Evolutionary conservation across 2,113 vertebrate species (phyloP).

Genomic region (Geothlypis trichas): DNA sequence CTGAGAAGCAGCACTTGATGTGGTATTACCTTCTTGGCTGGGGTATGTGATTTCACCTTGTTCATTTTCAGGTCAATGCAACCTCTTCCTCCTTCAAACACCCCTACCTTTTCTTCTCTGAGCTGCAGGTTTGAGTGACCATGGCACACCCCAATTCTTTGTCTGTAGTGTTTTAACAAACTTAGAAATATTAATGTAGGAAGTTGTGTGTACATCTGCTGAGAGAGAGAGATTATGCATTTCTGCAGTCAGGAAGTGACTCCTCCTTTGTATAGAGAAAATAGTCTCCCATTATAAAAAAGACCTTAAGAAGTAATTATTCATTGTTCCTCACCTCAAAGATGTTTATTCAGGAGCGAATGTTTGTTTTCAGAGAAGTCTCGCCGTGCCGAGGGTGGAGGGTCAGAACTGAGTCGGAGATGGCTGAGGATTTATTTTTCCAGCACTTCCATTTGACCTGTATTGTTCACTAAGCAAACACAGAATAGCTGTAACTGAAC

Average conservation of each 20-base stretch:
- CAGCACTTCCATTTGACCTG: slow-evolving; percentile 9
- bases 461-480: slow-evolving; percentile 37
- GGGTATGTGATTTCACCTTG: slow-evolving; percentile 77
- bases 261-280: slow-evolving; percentile 58
- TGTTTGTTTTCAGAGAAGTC: slow-evolving; percentile 52
- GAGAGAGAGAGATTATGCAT: slow-evolving; percentile 12
- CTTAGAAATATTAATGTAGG: background rate
- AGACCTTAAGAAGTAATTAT: slow-evolving; percentile 58
- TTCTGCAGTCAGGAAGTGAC: slow-evolving; percentile 54
- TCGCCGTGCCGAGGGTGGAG: background rate
- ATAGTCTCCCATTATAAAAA: slow-evolving; percentile 30
- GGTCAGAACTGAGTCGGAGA: background rate
- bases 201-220: background rate
- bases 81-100: background rate
- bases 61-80: background rate
- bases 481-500: background rate
- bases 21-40: slow-evolving; percentile 99
- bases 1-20: slow-evolving; percentile 94
- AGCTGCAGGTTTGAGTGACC: background rate
- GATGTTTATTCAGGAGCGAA: slow-evolving; percentile 66
- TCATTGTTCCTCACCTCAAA: slow-evolving; percentile 57
- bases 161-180: slow-evolving; percentile 4
- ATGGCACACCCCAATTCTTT: background rate
- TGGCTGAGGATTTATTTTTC: slow-evolving; percentile 42
- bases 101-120: background rate